These are phyloP conservation scores for Drosophila paracracens DNA, from an alignment of 2,888 invertebrate species.

Conservation along the genomic window DNA sequence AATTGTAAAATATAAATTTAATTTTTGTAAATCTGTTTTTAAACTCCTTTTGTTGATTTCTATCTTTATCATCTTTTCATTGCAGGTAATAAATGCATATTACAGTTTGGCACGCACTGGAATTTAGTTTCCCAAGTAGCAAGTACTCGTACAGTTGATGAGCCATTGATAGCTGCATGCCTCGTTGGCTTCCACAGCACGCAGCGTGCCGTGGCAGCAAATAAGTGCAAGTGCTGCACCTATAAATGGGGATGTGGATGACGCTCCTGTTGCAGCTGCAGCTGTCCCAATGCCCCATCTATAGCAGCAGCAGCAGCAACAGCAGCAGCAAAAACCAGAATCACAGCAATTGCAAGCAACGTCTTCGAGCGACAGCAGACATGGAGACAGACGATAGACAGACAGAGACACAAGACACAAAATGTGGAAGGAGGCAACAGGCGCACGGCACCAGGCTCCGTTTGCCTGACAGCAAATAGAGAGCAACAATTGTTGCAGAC, in stretches of 20 bases:
- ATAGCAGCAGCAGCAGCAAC: slow-evolving; percentile 23
- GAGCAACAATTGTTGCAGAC: slow-evolving; percentile 81
- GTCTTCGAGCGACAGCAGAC: slow-evolving; percentile 54
- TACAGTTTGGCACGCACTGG: slow-evolving; percentile 34
- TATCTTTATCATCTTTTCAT: slow-evolving; percentile 24
- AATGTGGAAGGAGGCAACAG: slow-evolving; percentile 17
- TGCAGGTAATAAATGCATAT: slow-evolving; percentile 59
- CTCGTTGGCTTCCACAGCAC: slow-evolving; percentile 61
- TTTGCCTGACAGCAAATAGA: slow-evolving; percentile 60
- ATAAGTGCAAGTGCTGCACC: slow-evolving; percentile 72
- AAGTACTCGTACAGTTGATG: slow-evolving; percentile 27
- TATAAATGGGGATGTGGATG: slow-evolving; percentile 13
- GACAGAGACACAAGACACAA: not conserved
- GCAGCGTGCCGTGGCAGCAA: slow-evolving; percentile 53
- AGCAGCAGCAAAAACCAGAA: slow-evolving; percentile 52
- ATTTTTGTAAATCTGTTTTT: not conserved
- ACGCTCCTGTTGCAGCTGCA: slow-evolving; percentile 19
- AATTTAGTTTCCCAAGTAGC: not conserved
- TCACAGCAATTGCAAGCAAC: slow-evolving; percentile 64
- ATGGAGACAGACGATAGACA: slow-evolving; percentile 32
- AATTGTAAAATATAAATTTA: not conserved
- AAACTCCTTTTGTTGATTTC: slow-evolving; percentile 4
- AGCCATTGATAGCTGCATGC: slow-evolving; percentile 30
- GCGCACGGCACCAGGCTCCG: slow-evolving; percentile 2
- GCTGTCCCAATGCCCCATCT: slow-evolving; percentile 75